These are phyloP conservation scores for Eumeta japonica DNA, from an alignment of 1,140 invertebrate species.

Conservation along the genomic window DNA sequence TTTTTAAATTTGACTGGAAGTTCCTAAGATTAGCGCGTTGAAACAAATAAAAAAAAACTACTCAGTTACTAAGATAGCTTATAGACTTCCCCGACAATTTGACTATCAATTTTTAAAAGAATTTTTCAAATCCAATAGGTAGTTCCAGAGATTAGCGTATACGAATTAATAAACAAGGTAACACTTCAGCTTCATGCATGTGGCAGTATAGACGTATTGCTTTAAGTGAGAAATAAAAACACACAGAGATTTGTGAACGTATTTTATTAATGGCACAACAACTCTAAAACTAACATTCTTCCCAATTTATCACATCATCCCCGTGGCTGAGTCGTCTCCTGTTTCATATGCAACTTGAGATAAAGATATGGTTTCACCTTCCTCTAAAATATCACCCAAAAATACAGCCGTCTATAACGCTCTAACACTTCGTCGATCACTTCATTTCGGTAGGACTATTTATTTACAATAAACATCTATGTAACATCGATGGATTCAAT, in stretches of 20 bases:
- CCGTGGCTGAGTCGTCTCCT: constrained; percentile 13
- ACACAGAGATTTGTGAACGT: constrained; percentile 42
- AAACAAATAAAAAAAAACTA: too few relatives aligned
- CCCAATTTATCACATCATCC: constrained; percentile 53
- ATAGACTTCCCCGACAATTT: too few relatives aligned
- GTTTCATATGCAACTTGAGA: too few relatives aligned
- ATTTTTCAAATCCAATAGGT: too few relatives aligned
- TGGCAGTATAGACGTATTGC: constrained; percentile 15
- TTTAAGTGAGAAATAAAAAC: constrained; percentile 13
- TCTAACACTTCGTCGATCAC: constrained; percentile 38
- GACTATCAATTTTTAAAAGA: too few relatives aligned
- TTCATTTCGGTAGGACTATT: constrained; percentile 31
- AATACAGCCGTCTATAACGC: constrained; percentile 56
- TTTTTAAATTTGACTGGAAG: too few relatives aligned
- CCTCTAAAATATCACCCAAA: constrained; percentile 54
- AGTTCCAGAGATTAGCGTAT: too few relatives aligned
- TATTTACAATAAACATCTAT: constrained; percentile 57
- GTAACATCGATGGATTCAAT: constrained; percentile 57
- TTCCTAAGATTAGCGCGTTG: too few relatives aligned
- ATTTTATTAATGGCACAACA: constrained; percentile 58
- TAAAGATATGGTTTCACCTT: constrained; percentile 48
- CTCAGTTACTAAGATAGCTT: too few relatives aligned
- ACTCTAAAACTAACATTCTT: constrained; percentile 47
- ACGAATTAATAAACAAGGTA: too few relatives aligned
- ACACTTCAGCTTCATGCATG: constrained; percentile 32